Percentiles rank a stretch among this genome's conserved stretches.
These are phyloP conservation scores for Zapus hudsonius DNA, from an alignment of 2,113 vertebrate species.

Conservation along the genomic window DNA sequence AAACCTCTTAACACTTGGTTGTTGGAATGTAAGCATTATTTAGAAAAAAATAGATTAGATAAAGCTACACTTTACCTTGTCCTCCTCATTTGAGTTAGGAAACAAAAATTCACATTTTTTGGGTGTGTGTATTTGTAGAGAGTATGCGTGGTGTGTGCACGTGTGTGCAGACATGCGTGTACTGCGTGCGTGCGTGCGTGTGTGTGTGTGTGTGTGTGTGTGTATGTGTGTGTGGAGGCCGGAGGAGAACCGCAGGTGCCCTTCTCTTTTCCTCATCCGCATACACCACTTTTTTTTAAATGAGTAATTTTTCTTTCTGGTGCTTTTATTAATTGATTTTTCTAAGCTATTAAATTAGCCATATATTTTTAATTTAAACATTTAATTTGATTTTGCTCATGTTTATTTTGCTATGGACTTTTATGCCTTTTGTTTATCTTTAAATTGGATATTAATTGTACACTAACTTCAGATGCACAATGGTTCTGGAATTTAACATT, in stretches of 20 bases:
- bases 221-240: too few species aligned
- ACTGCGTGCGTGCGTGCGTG: too few species aligned
- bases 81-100: conserved; percentile 1
- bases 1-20: neutral
- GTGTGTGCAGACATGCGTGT: too few species aligned
- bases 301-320: conserved; percentile 2
- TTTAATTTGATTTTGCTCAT: conserved; percentile 9
- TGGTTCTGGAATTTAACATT: neutral
- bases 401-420: neutral
- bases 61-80: neutral
- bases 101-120: neutral
- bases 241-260: too few species aligned
- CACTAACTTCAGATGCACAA: neutral
- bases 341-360: neutral
- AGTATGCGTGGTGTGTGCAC: too few species aligned
- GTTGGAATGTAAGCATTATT: neutral
- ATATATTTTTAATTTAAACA: neutral
- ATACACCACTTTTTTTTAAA: neutral
- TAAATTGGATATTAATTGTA: neutral
- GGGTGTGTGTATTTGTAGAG: too few species aligned
- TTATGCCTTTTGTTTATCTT: neutral
- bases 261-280: too few species aligned
- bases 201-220: too few species aligned
- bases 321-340: neutral
- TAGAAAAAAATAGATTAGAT: neutral